A percentile compares a stretch with the other conserved stretches of the same genome.
phyloP scores from a whole-genome alignment of 92 coral and sea anemone genomes.

The Bergia puertoricense region DNA sequence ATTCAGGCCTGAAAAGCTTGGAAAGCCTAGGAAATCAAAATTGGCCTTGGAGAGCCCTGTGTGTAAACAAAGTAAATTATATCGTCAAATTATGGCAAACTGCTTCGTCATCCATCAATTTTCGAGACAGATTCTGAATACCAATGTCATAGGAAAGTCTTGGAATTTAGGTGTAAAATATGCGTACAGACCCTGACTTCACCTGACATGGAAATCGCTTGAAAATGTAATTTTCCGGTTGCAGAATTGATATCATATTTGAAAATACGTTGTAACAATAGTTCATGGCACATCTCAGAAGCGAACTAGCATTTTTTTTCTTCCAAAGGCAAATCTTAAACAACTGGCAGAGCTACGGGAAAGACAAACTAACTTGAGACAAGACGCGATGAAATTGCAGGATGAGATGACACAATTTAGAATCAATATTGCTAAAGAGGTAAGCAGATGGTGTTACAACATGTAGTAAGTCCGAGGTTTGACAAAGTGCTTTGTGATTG shows the following conservation, averaged over 20 bases:
- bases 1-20: too few species aligned
- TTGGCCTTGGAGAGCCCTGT: too few species aligned
- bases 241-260: neutral
- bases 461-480: neutral
- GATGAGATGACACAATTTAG: conserved; percentile 88
- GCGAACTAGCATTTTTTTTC: neutral
- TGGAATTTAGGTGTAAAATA: too few species aligned
- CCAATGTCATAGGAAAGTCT: too few species aligned
- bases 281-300: neutral
- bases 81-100: too few species aligned
- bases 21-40: too few species aligned
- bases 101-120: too few species aligned
- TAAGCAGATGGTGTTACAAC: conserved; percentile 1
- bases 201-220: too few species aligned
- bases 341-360: conserved; percentile 80
- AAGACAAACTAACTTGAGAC: conserved; percentile 77
- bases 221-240: too few species aligned
- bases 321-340: conserved; percentile 68
- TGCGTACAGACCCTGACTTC: too few species aligned
- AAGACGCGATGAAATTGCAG: conserved; percentile 81
- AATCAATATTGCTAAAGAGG: conserved; percentile 92
- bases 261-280: neutral
- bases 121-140: too few species aligned
- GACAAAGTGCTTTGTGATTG: neutral
- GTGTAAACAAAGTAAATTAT: too few species aligned